Percentiles rank a stretch among this genome's conserved stretches.
These are phyloP conservation scores for Polyergus mexicanus DNA, from an alignment of 1,140 invertebrate genomes.

Conservation along the genomic window DNA sequence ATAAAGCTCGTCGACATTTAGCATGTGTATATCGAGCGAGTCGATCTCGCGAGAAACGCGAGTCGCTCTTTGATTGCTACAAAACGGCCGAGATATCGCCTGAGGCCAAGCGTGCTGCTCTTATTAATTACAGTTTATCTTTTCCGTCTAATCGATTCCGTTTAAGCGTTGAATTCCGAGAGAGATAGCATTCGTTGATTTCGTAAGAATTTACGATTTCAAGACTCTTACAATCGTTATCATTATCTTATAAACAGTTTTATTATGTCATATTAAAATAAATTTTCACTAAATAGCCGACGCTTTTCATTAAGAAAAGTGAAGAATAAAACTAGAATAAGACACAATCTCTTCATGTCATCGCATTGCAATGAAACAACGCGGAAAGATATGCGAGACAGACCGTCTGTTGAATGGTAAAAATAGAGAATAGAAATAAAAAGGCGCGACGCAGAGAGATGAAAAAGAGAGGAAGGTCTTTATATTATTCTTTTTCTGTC, in stretches of 20 bases:
- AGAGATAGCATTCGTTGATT: neutral
- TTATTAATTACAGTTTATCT: constrained; percentile 46
- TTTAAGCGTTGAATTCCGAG: neutral
- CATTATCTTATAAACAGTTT: neutral
- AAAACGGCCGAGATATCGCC: constrained; percentile 30
- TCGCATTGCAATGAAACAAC: constrained; percentile 3
- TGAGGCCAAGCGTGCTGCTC: constrained; percentile 7
- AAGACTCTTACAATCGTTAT: neutral
- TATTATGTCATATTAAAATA: neutral
- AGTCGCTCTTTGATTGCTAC: constrained; percentile 12
- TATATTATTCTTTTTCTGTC: constrained; percentile 60
- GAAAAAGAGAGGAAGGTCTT: constrained; percentile 49
- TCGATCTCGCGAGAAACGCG: constrained; percentile 51
- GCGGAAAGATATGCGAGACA: neutral
- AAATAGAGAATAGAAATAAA: constrained; percentile 62
- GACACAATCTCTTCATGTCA: neutral
- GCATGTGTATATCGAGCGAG: constrained; percentile 42
- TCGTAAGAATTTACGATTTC: neutral
- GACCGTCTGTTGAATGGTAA: constrained; percentile 38
- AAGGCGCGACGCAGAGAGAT: constrained; percentile 43
- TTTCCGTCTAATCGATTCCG: constrained; percentile 27
- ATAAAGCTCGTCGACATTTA: constrained; percentile 41
- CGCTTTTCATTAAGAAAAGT: neutral
- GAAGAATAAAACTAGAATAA: neutral
- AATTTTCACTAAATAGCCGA: neutral